Conservation (phyloP, 2,888 invertebrate species). For the Ophonus ardosiacus region DNA sequence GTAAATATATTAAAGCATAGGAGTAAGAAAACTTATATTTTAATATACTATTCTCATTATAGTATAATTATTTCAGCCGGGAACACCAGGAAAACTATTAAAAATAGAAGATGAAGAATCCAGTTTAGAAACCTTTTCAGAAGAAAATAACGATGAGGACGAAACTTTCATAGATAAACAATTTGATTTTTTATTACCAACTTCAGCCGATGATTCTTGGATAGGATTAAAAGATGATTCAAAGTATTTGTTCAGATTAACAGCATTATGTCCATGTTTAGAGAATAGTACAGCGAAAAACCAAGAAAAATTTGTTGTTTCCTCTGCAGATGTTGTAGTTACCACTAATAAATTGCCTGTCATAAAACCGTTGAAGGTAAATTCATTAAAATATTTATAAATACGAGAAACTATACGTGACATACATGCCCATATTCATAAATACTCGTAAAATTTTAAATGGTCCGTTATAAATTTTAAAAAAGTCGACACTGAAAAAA, state of each 20-base stretch:
- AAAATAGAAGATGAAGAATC: slow-evolving; percentile 32
- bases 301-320: slow-evolving; percentile 13
- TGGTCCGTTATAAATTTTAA: too few species aligned
- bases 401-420: too few species aligned
- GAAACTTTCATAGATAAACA: slow-evolving; percentile 45
- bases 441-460: too few species aligned
- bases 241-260: slow-evolving; percentile 52
- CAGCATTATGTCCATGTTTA: slow-evolving; percentile 47
- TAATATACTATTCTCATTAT: not conserved
- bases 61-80: slow-evolving; percentile 37
- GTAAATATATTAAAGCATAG: too few species aligned
- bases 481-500: too few species aligned
- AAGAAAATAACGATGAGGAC: slow-evolving; percentile 8
- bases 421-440: too few species aligned
- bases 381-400: not conserved
- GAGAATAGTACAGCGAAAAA: slow-evolving; percentile 17
- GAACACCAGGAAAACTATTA: slow-evolving; percentile 31
- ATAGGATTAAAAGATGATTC: slow-evolving; percentile 47
- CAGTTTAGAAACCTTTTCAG: slow-evolving; percentile 7
- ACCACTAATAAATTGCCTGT: slow-evolving; percentile 33
- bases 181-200: slow-evolving; percentile 41
- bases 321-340: slow-evolving; percentile 49
- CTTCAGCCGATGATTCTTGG: slow-evolving; percentile 49
- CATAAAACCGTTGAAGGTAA: slow-evolving; percentile 40
- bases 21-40: not conserved